Conservation (phyloP, 2,888 invertebrate species). For the Vanessa cardui region DNA sequence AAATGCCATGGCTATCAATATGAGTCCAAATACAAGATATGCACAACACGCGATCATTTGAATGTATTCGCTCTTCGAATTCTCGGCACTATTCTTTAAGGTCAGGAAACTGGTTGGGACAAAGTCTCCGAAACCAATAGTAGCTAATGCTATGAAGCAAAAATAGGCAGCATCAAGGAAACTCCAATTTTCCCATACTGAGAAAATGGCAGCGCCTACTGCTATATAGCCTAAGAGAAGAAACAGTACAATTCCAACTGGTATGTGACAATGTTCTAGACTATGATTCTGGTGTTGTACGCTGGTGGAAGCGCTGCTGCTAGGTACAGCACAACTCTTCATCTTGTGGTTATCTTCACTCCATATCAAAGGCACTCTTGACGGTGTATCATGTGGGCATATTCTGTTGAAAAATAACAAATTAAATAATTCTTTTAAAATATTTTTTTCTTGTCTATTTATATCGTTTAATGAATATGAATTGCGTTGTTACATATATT, state of each 20-base stretch:
- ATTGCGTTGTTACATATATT: too few relatives aligned
- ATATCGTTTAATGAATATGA: neutral
- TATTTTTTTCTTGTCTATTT: neutral
- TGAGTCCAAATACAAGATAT: conserved; percentile 90
- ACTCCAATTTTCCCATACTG: conserved; percentile 91
- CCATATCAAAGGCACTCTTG: conserved; percentile 89
- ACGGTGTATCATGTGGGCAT: conserved; percentile 88
- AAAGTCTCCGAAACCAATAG: conserved; percentile 91
- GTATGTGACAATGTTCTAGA: conserved; percentile 73
- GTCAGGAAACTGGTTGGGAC: conserved; percentile 84
- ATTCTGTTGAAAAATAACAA: conserved; percentile 58
- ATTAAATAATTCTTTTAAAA: neutral
- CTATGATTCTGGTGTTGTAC: conserved; percentile 62
- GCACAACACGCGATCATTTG: conserved; percentile 91
- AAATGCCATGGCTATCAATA: conserved; percentile 92
- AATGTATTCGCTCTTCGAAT: conserved; percentile 82
- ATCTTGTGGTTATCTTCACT: conserved; percentile 72
- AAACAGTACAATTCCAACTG: conserved; percentile 83
- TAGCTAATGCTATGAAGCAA: conserved; percentile 92
- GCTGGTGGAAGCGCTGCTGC: conserved; percentile 64
- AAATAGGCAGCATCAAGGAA: conserved; percentile 92
- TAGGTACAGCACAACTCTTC: conserved; percentile 68
- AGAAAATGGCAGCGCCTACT: conserved; percentile 89
- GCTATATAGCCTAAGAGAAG: conserved; percentile 89
- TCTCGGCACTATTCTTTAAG: conserved; percentile 70